These are phyloP conservation scores for Bradypus variegatus DNA, from an alignment of 2,797 vertebrate species.

Conservation along the genomic window DNA sequence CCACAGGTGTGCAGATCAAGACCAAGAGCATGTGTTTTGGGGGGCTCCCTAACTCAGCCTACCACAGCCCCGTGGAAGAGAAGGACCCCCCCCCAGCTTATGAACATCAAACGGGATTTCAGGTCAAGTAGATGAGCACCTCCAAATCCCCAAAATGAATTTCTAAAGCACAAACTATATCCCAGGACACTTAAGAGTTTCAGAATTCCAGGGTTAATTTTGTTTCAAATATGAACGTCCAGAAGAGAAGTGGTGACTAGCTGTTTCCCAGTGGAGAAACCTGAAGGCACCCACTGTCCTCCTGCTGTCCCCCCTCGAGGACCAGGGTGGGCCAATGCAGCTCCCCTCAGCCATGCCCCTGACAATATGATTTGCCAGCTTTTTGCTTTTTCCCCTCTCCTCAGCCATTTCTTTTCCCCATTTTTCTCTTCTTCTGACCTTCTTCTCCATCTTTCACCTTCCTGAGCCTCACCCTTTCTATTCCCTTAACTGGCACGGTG, in stretches of 20 bases:
- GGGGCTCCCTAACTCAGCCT: neutral
- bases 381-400: neutral
- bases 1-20: too few species aligned
- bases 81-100: neutral
- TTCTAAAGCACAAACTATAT: neutral
- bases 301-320: accelerated
- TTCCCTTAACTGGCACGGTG: accelerated
- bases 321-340: neutral
- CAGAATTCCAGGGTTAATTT: neutral
- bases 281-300: neutral
- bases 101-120: accelerated
- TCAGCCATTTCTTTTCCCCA: accelerated
- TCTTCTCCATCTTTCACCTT: neutral
- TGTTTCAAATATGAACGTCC: neutral
- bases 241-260: neutral
- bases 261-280: neutral
- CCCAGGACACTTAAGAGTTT: neutral
- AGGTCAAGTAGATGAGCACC: neutral
- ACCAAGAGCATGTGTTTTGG: too few species aligned
- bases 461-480: neutral
- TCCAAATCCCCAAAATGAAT: neutral
- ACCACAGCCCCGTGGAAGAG: neutral
- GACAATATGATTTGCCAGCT: neutral
- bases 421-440: neutral
- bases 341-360: neutral